phyloP scores from a whole-genome alignment of 2,797 vertebrate genomes.

The Paguma larvata region DNA sequence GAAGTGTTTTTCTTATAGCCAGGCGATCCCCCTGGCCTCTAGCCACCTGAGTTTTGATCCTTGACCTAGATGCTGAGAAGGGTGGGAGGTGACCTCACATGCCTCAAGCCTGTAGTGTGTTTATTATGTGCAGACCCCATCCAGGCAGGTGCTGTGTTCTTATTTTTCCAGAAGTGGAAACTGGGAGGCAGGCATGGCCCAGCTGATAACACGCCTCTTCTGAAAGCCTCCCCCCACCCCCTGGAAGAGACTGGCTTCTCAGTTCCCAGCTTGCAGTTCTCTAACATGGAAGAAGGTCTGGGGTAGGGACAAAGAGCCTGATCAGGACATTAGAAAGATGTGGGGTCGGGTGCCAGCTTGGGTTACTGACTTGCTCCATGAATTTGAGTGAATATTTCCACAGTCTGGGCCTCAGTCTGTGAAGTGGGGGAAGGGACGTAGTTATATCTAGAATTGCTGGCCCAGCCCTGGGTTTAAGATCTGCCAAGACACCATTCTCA shows the following conservation, averaged over 20 bases:
- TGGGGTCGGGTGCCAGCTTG: not conserved
- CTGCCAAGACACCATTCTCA: not conserved
- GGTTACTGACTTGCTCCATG: not conserved
- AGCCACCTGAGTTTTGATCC: not conserved
- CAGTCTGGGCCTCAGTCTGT: not conserved
- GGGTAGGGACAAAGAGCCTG: not conserved
- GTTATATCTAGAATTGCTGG: not conserved
- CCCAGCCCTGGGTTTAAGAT: conserved; percentile 1
- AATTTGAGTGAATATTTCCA: not conserved
- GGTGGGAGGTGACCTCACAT: not conserved
- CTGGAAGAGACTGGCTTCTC: not conserved
- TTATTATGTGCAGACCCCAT: not conserved
- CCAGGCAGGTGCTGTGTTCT: not conserved
- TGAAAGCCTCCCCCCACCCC: not conserved
- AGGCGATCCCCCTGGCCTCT: not conserved
- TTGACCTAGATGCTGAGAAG: not conserved
- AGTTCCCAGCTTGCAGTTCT: not conserved
- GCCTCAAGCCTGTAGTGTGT: not conserved
- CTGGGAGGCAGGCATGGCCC: not conserved
- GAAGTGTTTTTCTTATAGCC: not conserved
- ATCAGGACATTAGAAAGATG: not conserved
- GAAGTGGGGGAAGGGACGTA: not conserved
- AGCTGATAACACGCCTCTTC: not conserved
- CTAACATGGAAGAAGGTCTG: not conserved
- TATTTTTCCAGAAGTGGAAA: conserved; percentile 24